A percentile compares a stretch with the other conserved stretches of the same genome.
Evolutionary conservation across 2,888 invertebrate genomes (phyloP).

Genomic region (Dryobota labecula): DNA sequence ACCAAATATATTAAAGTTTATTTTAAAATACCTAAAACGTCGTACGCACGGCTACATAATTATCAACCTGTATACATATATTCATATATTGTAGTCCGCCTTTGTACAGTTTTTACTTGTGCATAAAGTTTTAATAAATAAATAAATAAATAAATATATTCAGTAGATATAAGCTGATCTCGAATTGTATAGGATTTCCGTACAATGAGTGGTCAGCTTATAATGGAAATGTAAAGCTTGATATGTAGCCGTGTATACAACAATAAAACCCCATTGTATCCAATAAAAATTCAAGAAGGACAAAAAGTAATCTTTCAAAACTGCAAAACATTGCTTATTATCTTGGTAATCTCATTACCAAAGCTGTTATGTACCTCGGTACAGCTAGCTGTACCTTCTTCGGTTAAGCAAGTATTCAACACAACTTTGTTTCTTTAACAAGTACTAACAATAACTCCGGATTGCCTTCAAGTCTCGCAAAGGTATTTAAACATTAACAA

Average conservation of each 20-base stretch:
- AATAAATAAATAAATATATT: too few species aligned
- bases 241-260: too few species aligned
- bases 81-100: too few species aligned
- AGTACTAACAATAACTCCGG: constrained; percentile 18
- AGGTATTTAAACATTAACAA: constrained; percentile 39
- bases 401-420: constrained; percentile 11
- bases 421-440: constrained; percentile 28
- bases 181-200: too few species aligned
- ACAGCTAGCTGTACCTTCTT: background rate
- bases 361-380: background rate
- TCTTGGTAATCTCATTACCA: background rate
- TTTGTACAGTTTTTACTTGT: too few species aligned
- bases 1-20: background rate
- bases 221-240: too few species aligned
- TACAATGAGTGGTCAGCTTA: too few species aligned
- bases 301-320: background rate
- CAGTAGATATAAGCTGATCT: too few species aligned
- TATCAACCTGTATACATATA: too few species aligned
- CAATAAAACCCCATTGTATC: background rate
- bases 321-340: background rate
- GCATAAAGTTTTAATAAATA: too few species aligned
- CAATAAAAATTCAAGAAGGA: background rate
- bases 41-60: too few species aligned
- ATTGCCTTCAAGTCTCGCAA: constrained; percentile 20
- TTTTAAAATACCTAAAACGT: too few species aligned